Percentiles rank a stretch among this genome's conserved stretches.
Evolutionary conservation across 2,888 invertebrate species (phyloP).

Genomic region (Antheraea yamamai): DNA sequence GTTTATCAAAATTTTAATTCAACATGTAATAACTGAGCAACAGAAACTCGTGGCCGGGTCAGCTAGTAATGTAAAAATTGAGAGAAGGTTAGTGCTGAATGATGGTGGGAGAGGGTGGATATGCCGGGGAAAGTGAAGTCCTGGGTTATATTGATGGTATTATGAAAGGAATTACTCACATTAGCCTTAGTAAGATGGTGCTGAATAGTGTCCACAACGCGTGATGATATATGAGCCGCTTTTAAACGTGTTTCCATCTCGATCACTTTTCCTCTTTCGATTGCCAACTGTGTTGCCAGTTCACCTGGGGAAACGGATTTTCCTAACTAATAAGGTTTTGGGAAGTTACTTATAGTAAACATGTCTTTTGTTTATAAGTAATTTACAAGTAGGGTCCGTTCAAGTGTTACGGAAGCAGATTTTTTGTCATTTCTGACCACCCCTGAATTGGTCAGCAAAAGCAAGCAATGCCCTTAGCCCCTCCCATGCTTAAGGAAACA

Average conservation of each 20-base stretch:
- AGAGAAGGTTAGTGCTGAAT: too few species aligned
- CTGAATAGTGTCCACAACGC: conserved; percentile 45
- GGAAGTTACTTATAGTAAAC: neutral
- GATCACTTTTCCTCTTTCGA: conserved; percentile 53
- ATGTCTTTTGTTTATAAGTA: too few species aligned
- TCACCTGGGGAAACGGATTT: conserved; percentile 42
- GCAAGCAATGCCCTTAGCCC: too few species aligned
- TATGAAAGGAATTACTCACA: conserved; percentile 29
- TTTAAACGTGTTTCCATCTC: conserved; percentile 56
- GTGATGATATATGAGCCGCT: conserved; percentile 40
- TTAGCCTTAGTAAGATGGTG: conserved; percentile 35
- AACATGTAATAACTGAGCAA: too few species aligned
- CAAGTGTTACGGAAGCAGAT: too few species aligned
- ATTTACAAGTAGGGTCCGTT: too few species aligned
- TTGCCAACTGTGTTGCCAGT: conserved; percentile 46
- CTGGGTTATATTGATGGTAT: neutral
- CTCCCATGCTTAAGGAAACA: too few species aligned
- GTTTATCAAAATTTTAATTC: too few species aligned
- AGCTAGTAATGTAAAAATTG: too few species aligned
- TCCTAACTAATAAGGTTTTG: neutral
- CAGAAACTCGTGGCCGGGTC: too few species aligned
- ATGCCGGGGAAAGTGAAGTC: neutral
- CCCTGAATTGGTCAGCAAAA: too few species aligned
- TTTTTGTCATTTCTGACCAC: too few species aligned
- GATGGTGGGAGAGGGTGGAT: neutral